Percentiles rank a stretch among this genome's conserved stretches.
These are phyloP conservation scores for Siniperca chuatsi DNA, from an alignment of 2,113 vertebrate species.

Conservation along the genomic window DNA sequence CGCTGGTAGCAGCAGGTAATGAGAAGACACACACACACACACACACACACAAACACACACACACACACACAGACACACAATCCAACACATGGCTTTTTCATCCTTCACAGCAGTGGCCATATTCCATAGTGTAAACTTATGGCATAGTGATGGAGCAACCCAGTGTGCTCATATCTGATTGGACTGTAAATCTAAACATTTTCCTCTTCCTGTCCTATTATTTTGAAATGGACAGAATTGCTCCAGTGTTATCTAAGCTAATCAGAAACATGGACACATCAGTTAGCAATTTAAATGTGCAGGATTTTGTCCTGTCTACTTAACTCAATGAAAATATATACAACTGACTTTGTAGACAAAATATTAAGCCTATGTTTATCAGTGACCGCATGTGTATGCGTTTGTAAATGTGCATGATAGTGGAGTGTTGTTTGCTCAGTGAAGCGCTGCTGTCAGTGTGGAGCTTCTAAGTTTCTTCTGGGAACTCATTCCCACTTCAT, in stretches of 20 bases:
- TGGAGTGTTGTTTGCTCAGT: slow-evolving; percentile 49
- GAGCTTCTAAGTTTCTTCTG: slow-evolving; percentile 47
- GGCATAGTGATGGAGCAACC: slow-evolving; percentile 46
- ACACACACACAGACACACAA: slow-evolving; percentile 19
- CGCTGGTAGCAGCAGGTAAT: slow-evolving; percentile 97
- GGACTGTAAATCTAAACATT: slow-evolving; percentile 14
- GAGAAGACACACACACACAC: slow-evolving; percentile 55
- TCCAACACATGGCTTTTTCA: slow-evolving; percentile 69
- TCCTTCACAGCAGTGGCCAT: slow-evolving; percentile 70
- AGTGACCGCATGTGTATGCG: slow-evolving; percentile 7
- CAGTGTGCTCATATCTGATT: slow-evolving; percentile 36
- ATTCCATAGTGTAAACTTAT: slow-evolving; percentile 73
- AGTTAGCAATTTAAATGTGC: not conserved
- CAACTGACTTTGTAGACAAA: slow-evolving; percentile 5
- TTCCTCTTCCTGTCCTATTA: not conserved
- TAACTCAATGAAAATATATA: not conserved
- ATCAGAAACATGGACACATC: not conserved
- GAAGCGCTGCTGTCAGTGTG: slow-evolving; percentile 25
- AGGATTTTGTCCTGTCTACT: not conserved
- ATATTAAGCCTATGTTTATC: slow-evolving; percentile 34
- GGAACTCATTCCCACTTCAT: slow-evolving; percentile 46
- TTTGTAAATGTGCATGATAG: slow-evolving; percentile 4
- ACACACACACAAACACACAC: slow-evolving; percentile 18
- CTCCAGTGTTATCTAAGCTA: not conserved
- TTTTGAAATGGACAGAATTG: not conserved